Base-by-base conservation (phyloP, 2,113 vertebrate genomes). In the Mugil cephalus region DNA sequence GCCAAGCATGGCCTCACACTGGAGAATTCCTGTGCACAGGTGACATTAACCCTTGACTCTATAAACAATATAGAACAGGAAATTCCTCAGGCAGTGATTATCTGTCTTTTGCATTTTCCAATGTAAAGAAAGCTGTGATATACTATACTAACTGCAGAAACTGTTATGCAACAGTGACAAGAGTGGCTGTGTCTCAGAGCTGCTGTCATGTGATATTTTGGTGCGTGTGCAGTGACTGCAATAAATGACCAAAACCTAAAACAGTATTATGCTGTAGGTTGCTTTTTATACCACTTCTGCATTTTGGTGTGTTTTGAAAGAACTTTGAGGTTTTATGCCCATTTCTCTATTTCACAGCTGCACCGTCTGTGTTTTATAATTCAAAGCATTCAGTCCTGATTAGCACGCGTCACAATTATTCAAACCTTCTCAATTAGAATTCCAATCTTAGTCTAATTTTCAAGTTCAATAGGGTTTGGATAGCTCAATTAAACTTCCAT, bases 181-280 rank as follows among this genome's bases (percentile, higher is more conserved):
- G 45, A 56, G 21, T 7, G 66, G 35, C 10, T 63, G 21, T 69
- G 55, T 30, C 34, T 46, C 15, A 14, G 54, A 46, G 68, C 55
- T 54, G 19, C 48, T 72, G 55, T 48, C 69, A 56, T 74, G 51
- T 74, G 69, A 74, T 50, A 18, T 45, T 19, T 42, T 35, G 46
- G 39, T 39, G 47, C 36, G 19, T 42, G 50, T 15, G 17, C 6
- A 18, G 14, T n/a, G 11, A 12, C 47, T 51, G 36, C 36, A 40
- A 19, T 60, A 42, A 19, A 50, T 42, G 39, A 12, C 30, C 50
- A 15, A 24, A 47, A 2, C 19, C 24, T n/a, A 10, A 61, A 61
- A 52, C 6, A 5, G 24, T 30, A 30, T 30, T 30, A 30, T 30
- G 24, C 24, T 30, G 24, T 30, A 30, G 24, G 24, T 17, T 6